Evolutionary conservation across 2,797 vertebrate genomes (phyloP).

Genomic region (Amblyraja radiata): DNA sequence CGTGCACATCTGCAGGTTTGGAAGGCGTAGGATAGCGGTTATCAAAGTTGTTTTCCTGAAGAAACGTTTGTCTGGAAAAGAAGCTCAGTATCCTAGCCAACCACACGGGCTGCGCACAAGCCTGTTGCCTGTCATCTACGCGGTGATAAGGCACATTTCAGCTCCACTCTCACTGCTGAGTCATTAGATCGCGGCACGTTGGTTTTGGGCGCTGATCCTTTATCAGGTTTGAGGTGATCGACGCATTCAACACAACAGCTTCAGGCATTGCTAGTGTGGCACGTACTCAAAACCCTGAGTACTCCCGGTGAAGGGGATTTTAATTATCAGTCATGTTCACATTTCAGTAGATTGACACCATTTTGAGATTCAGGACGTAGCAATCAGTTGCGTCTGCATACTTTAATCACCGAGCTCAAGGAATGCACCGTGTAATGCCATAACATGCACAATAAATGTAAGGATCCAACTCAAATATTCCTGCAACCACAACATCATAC

Average conservation of each 20-base stretch:
- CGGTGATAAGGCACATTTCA: background rate
- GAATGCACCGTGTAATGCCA: background rate
- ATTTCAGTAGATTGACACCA: background rate
- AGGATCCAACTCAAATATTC: background rate
- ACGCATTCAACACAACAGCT: background rate
- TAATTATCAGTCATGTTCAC: background rate
- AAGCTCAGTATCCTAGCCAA: background rate
- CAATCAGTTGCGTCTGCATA: background rate
- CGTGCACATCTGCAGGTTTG: background rate
- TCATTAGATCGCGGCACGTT: background rate
- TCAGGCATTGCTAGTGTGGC: no score
- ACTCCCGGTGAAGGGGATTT: no score
- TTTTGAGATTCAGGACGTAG: background rate
- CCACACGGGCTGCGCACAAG: background rate
- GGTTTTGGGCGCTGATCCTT: background rate
- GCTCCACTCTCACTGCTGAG: background rate
- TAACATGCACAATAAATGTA: background rate
- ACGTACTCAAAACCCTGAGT: background rate
- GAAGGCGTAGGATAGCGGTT: background rate
- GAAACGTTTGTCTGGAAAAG: background rate
- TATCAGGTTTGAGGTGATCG: background rate
- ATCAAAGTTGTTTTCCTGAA: background rate
- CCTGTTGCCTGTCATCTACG: background rate
- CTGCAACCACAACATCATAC: background rate
- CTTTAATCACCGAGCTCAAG: background rate